phyloP scores from a whole-genome alignment of 2,113 vertebrate species.

The Pleuronectes platessa region DNA sequence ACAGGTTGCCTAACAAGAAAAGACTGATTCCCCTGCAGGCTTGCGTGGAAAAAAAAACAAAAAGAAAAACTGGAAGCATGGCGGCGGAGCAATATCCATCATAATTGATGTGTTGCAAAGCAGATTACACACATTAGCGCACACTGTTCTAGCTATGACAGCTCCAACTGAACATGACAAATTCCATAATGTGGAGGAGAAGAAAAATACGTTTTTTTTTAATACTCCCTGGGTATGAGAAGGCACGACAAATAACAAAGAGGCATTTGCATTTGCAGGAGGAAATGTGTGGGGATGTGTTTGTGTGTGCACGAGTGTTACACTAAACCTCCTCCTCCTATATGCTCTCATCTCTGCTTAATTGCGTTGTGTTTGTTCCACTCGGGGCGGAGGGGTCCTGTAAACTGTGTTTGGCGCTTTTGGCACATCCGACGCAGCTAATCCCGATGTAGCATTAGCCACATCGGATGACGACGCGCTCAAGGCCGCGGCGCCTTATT shows the following conservation, averaged over 20 bases:
- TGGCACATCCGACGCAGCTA: slow-evolving; percentile 79
- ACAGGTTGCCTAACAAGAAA: slow-evolving; percentile 85
- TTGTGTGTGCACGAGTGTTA: slow-evolving; percentile 38
- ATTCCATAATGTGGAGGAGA: slow-evolving; percentile 78
- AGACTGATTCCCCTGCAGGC: slow-evolving; percentile 84
- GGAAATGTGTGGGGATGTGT: slow-evolving; percentile 31
- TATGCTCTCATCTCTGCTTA: slow-evolving; percentile 53
- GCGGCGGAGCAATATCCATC: slow-evolving; percentile 83
- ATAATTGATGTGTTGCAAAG: slow-evolving; percentile 89
- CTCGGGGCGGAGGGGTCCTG: slow-evolving; percentile 74
- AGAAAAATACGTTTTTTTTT: slow-evolving; percentile 53
- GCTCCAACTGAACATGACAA: slow-evolving; percentile 87
- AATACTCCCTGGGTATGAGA: slow-evolving; percentile 75
- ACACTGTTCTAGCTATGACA: slow-evolving; percentile 85
- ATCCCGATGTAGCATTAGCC: slow-evolving; percentile 76
- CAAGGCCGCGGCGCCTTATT: slow-evolving; percentile 79
- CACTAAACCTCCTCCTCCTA: slow-evolving; percentile 53
- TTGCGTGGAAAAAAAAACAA: slow-evolving; percentile 42
- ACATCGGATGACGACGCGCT: slow-evolving; percentile 64
- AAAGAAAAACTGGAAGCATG: slow-evolving; percentile 74
- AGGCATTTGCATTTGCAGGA: slow-evolving; percentile 68
- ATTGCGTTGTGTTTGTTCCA: slow-evolving; percentile 75
- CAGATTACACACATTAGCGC: slow-evolving; percentile 89
- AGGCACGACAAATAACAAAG: slow-evolving; percentile 68
- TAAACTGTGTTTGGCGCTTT: slow-evolving; percentile 81